These are phyloP conservation scores for Noctua fimbriata DNA, from an alignment of 2,888 invertebrate species.

Conservation along the genomic window DNA sequence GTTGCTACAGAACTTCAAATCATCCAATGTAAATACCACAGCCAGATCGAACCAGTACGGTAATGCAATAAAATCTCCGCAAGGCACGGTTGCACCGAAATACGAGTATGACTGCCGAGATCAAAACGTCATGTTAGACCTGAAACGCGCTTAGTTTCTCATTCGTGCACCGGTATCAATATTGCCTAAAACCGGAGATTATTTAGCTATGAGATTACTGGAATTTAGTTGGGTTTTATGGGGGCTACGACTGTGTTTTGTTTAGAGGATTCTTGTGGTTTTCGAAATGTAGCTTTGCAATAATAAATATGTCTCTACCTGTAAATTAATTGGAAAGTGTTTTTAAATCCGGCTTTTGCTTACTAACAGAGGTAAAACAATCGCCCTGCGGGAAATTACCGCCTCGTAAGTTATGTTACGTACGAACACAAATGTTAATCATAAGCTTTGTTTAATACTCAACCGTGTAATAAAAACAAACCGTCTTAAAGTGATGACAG, in stretches of 20 bases:
- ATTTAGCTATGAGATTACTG: conserved; percentile 9
- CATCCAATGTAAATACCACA: too few relatives aligned
- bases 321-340: neutral
- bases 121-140: conserved; percentile 18
- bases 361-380: neutral
- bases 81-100: neutral
- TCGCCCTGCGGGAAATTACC: neutral
- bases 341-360: neutral
- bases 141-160: conserved; percentile 2
- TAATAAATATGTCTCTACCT: neutral
- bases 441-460: neutral
- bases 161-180: conserved; percentile 3
- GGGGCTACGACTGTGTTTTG: neutral
- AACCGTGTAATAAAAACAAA: neutral
- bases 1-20: neutral
- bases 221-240: conserved; percentile 12
- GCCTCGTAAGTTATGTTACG: neutral
- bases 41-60: neutral
- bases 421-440: neutral
- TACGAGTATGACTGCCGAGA: neutral
- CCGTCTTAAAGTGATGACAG: neutral
- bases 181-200: conserved; percentile 8
- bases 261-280: neutral
- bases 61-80: conserved; percentile 1
- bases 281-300: neutral